A percentile compares a stretch with the other conserved stretches of the same genome.
Evolutionary conservation across 2,797 vertebrate species (phyloP).

Genomic region (Rhodeus uyekii): DNA sequence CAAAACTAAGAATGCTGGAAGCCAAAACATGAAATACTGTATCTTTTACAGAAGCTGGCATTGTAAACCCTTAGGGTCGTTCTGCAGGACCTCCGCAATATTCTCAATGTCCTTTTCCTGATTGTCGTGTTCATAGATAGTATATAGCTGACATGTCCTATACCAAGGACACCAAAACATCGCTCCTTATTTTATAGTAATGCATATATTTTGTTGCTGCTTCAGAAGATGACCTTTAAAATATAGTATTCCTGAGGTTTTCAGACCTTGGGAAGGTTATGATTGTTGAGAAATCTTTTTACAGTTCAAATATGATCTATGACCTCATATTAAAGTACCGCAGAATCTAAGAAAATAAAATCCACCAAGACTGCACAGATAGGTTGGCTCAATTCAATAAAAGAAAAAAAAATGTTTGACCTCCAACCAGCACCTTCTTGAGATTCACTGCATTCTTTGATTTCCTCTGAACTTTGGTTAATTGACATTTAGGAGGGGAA

Average conservation of each 20-base stretch:
- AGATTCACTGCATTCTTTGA: conserved; percentile 41
- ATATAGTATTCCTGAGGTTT: conserved; percentile 35
- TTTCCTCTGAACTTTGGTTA: conserved; percentile 50
- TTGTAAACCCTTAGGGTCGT: conserved; percentile 68
- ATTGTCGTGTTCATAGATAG: conserved; percentile 78
- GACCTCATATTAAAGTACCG: conserved; percentile 31
- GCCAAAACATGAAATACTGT: neutral
- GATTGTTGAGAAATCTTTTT: conserved; percentile 26
- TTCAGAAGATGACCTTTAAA: conserved; percentile 38
- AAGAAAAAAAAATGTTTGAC: conserved; percentile 3
- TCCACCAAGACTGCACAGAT: neutral
- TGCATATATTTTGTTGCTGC: conserved; percentile 13
- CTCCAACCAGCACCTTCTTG: conserved; percentile 31
- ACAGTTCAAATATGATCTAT: conserved; percentile 38
- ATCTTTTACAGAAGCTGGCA: conserved; percentile 73
- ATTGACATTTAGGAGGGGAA: conserved; percentile 49
- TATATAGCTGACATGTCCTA: conserved; percentile 77
- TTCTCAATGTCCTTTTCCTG: conserved; percentile 77
- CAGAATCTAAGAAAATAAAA: conserved; percentile 8
- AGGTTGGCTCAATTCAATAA: conserved; percentile 29
- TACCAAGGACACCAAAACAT: conserved; percentile 64
- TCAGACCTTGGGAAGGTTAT: conserved; percentile 41
- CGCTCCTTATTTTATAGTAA: conserved; percentile 27
- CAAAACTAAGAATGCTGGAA: neutral
- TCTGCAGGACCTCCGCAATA: conserved; percentile 75